Conservation (phyloP, 2,797 vertebrate genomes). For the Arnoldichthys spilopterus region DNA sequence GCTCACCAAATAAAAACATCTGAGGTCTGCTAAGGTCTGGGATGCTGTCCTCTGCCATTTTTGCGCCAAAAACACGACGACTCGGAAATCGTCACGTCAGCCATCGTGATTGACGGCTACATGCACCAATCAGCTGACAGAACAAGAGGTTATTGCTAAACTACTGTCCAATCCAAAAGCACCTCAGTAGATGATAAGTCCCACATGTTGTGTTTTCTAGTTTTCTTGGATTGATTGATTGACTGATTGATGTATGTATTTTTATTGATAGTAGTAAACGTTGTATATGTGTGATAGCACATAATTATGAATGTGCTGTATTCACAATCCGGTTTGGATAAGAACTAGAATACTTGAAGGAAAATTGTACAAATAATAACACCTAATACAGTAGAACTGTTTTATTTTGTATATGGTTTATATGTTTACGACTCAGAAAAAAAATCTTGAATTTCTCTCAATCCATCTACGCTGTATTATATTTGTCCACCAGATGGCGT, state of each 20-base stretch:
- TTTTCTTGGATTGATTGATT: not conserved
- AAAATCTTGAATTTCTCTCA: no score
- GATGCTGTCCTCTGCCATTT: slow-evolving; percentile 78
- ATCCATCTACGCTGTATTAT: not conserved
- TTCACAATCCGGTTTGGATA: not conserved
- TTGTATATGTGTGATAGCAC: no score
- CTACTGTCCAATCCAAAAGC: slow-evolving; percentile 55
- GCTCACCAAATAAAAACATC: slow-evolving; percentile 84
- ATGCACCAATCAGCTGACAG: slow-evolving; percentile 56
- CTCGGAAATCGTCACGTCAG: slow-evolving; percentile 24
- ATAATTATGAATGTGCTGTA: not conserved
- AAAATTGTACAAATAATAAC: no score
- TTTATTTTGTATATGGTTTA: no score
- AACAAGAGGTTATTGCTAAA: rapidly evolving
- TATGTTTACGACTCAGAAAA: no score
- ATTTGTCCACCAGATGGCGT: slow-evolving; percentile 63
- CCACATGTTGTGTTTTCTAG: not conserved
- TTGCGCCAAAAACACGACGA: slow-evolving; percentile 57
- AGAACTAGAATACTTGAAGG: not conserved
- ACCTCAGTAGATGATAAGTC: not conserved
- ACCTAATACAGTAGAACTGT: no score
- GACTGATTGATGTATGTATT: not conserved
- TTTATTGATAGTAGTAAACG: no score
- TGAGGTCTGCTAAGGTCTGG: slow-evolving; percentile 78
- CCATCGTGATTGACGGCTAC: slow-evolving; percentile 31